These are phyloP conservation scores for Eurystomus glaucurus DNA, from an alignment of 2,797 vertebrate genomes.

Conservation along the genomic window DNA sequence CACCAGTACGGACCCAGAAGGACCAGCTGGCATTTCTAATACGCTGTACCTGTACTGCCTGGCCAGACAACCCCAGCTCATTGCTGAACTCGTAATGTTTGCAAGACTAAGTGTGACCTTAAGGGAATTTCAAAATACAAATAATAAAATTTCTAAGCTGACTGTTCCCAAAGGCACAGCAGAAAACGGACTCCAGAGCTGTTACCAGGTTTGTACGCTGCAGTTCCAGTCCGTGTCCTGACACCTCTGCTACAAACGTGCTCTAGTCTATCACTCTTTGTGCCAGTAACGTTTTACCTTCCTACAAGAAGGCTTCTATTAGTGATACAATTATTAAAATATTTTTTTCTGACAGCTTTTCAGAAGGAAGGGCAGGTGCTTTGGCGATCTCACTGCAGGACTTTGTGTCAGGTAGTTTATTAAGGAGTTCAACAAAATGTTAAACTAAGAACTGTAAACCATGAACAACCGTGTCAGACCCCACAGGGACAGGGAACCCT, in stretches of 20 bases:
- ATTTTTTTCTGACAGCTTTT: background rate
- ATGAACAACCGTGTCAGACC: background rate
- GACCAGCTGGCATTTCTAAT: background rate
- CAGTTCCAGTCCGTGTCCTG: accelerated
- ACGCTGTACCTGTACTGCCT: accelerated
- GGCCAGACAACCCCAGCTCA: background rate
- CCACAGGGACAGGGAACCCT: accelerated
- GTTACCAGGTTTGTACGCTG: background rate
- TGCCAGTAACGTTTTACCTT: background rate
- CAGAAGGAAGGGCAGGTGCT: background rate
- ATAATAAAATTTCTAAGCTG: background rate
- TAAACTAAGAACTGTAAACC: background rate
- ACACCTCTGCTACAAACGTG: accelerated
- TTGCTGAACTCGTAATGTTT: background rate
- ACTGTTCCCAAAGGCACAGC: background rate
- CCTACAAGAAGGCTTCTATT: background rate
- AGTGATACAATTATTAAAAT: background rate
- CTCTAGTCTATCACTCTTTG: background rate
- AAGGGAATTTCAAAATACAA: background rate
- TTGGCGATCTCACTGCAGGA: background rate
- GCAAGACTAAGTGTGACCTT: background rate
- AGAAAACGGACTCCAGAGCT: background rate
- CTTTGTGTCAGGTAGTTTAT: background rate
- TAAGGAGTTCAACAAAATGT: background rate
- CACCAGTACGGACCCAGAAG: accelerated